A percentile compares a stretch with the other conserved stretches of the same genome.
Conservation (phyloP, 2,113 vertebrate species). For the Egretta garzetta region DNA sequence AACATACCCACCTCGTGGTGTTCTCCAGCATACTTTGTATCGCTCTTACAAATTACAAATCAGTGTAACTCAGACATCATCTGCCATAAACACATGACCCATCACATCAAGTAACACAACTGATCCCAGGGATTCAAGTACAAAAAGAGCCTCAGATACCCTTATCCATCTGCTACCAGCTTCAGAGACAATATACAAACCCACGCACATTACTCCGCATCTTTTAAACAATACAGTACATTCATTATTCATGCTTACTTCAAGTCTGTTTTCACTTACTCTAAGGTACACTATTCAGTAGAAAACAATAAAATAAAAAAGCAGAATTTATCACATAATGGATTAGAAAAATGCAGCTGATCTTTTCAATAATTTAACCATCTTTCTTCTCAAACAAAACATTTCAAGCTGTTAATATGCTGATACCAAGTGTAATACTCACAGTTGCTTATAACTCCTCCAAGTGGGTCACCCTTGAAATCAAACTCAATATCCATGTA, state of each 20-base stretch:
- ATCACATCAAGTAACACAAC: not conserved
- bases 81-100: not conserved
- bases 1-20: not conserved
- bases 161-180: not conserved
- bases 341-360: not conserved
- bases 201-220: rapidly evolving
- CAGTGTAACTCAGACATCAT: not conserved
- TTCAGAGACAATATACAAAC: not conserved
- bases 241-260: not conserved
- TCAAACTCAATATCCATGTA: slow-evolving; percentile 99
- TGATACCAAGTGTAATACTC: slow-evolving; percentile 74
- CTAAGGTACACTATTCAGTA: not conserved
- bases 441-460: slow-evolving; percentile 99
- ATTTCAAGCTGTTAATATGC: not conserved
- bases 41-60: not conserved
- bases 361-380: not conserved
- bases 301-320: not conserved
- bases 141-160: not conserved
- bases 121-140: not conserved
- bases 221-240: not conserved
- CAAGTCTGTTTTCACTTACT: not conserved
- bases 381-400: not conserved
- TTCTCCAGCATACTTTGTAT: not conserved
- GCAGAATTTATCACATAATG: not conserved
- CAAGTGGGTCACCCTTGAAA: slow-evolving; percentile 97